Evolutionary conservation across 2,113 vertebrate genomes (phyloP), one percentile per base, ranked within the genome.

Genomic region (Mirza zaza): DNA sequence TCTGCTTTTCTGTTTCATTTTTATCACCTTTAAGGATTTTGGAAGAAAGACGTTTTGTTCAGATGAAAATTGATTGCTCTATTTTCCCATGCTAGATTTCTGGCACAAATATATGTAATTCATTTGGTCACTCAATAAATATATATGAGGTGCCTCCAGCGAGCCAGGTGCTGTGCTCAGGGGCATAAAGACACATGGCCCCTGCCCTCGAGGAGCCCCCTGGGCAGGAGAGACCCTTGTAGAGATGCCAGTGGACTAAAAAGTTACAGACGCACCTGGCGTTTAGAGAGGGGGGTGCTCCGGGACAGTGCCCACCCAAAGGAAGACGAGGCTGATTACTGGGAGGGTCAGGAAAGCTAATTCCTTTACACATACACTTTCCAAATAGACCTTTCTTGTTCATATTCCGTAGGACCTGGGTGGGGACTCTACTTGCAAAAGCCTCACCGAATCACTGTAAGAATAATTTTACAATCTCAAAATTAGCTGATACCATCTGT

Each of bases 11-110:
- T 75, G 21, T 91, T 88, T 96, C 42, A 36, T 68, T 94, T 96
- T 92, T 76, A 92, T 96, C 96, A 91, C 85, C 76, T 81, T 92
- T 81, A 96, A 91, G 81, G 77, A 91, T 68, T 85, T 87, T 21
- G 85, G n/a, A 67, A 96, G 85, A 96, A 96, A 45, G 13, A 84
- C 32, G 1, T 94, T 87, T 95, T 94, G 79, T 82, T 52, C 91
- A 39, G 87, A 52, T 86, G 32, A 91, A 86, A 93, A 59, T 83
- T 4, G 83, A 86, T 52, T 34, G 15, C 48, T 73, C 12, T 68
- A 5, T 80, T 76, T 90, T 65, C 83, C 65, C 57, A n/a, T 32
- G 50, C 68, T 57, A 68, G 34, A 83, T 63, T 88, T 91, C 82
- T 73, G 63, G 50, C 71, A 79, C 83, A 86, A 89, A 95, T 9